phyloP scores from a whole-genome alignment of 1,140 invertebrate species.

The Ceratosolen fusciceps region DNA sequence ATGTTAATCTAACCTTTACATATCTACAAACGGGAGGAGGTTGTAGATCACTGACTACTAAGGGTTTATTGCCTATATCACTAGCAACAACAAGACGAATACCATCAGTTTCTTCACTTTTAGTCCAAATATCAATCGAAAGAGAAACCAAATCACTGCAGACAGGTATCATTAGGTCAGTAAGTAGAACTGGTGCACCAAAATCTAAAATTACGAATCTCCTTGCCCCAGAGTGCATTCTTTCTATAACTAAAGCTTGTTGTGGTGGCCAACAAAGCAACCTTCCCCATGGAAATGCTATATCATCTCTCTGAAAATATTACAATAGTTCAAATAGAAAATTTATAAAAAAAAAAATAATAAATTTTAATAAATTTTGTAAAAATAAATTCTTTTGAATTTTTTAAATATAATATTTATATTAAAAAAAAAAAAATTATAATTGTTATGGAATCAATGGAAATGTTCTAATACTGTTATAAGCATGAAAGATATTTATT shows the following conservation, averaged over 20 bases:
- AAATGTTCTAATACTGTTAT: too few relatives aligned
- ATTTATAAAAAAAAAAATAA: too few relatives aligned
- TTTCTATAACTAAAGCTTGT: slow-evolving; percentile 90
- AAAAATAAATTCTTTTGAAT: too few relatives aligned
- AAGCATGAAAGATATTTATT: not conserved
- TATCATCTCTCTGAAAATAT: slow-evolving; percentile 62
- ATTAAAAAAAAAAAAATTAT: slow-evolving; percentile 2
- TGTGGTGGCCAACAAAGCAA: slow-evolving; percentile 83
- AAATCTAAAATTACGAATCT: slow-evolving; percentile 93
- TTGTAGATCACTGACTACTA: slow-evolving; percentile 90
- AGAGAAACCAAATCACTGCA: slow-evolving; percentile 89
- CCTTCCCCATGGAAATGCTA: slow-evolving; percentile 80
- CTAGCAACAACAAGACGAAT: slow-evolving; percentile 87
- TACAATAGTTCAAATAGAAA: too few relatives aligned
- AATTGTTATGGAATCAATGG: too few relatives aligned
- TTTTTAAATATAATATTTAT: too few relatives aligned
- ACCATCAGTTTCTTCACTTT: slow-evolving; percentile 86
- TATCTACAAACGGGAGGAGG: slow-evolving; percentile 90
- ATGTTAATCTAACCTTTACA: slow-evolving; percentile 78
- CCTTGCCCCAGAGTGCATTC: slow-evolving; percentile 90
- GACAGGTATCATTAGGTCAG: slow-evolving; percentile 89
- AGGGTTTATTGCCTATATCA: slow-evolving; percentile 86
- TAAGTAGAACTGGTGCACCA: slow-evolving; percentile 86
- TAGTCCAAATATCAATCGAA: slow-evolving; percentile 91
- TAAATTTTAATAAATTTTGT: too few relatives aligned